These are phyloP conservation scores for Neoitamus cyanurus DNA, from an alignment of 2,888 invertebrate species.

Conservation along the genomic window DNA sequence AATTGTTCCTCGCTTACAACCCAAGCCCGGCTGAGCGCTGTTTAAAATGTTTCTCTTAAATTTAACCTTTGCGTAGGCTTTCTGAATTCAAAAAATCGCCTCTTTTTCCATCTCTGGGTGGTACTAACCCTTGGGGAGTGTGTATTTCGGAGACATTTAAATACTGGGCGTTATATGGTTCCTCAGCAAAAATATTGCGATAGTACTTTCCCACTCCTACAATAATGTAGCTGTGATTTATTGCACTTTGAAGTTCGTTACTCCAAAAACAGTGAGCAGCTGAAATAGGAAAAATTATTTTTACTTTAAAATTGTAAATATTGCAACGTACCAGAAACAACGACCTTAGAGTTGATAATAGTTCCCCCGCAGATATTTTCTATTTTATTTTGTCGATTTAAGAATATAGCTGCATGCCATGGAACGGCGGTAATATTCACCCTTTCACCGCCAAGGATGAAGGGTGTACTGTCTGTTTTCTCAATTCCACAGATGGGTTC, in stretches of 20 bases:
- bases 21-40: no score
- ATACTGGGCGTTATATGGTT: constrained; percentile 49
- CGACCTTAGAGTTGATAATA: constrained; percentile 53
- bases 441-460: constrained; percentile 45
- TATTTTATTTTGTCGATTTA: neutral
- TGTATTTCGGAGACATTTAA: constrained; percentile 52
- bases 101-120: neutral
- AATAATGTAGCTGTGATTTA: constrained; percentile 21
- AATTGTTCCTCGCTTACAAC: no score
- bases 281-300: neutral
- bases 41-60: no score
- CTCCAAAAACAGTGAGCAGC: constrained; percentile 57
- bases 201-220: constrained; percentile 54
- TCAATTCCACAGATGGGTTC: constrained; percentile 47
- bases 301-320: neutral
- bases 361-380: constrained; percentile 54
- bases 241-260: neutral
- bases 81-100: no score
- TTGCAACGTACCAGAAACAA: constrained; percentile 52
- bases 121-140: constrained; percentile 48
- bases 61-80: no score
- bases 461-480: constrained; percentile 27
- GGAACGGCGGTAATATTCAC: constrained; percentile 53
- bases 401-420: constrained; percentile 55
- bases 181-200: constrained; percentile 44